Conservation (phyloP, 2,888 invertebrate species). For the Cylloceria caligata region DNA sequence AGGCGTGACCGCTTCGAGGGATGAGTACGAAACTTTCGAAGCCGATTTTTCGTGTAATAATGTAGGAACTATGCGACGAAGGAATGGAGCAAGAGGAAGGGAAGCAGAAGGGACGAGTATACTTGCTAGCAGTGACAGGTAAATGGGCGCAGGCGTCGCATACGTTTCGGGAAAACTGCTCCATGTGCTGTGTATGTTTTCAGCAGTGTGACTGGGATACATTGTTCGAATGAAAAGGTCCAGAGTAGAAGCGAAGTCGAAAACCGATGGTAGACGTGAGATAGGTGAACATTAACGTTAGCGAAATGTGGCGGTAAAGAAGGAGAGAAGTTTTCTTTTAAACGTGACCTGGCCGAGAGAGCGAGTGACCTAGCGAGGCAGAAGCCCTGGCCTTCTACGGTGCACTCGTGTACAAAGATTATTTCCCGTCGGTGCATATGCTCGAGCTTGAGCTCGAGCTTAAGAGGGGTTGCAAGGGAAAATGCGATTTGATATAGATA, state of each 20-base stretch:
- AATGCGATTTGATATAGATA: background rate
- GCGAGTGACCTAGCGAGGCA: conserved; percentile 29
- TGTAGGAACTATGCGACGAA: conserved; percentile 27
- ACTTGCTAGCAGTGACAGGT: conserved; percentile 15
- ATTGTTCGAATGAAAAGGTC: conserved; percentile 51
- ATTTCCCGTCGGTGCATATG: conserved; percentile 30
- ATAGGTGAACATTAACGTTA: conserved; percentile 39
- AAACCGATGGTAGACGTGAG: conserved; percentile 20
- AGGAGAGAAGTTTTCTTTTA: conserved; percentile 47
- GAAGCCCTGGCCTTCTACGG: background rate
- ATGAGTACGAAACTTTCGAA: conserved; percentile 43
- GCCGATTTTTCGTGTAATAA: conserved; percentile 62
- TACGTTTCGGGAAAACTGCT: background rate
- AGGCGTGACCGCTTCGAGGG: conserved; percentile 54
- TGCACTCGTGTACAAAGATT: conserved; percentile 41
- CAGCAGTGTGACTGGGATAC: conserved; percentile 32
- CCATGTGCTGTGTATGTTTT: conserved; percentile 14
- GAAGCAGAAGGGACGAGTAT: background rate
- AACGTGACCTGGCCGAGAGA: conserved; percentile 39
- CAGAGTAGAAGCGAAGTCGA: conserved; percentile 7
- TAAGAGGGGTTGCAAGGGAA: background rate
- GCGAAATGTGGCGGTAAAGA: background rate
- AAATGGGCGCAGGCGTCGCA: background rate
- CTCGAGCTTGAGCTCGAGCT: conserved; percentile 2
- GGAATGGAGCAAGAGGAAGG: background rate